phyloP scores from a whole-genome alignment of 2,113 vertebrate species.

The Protobothrops flavoviridis region DNA sequence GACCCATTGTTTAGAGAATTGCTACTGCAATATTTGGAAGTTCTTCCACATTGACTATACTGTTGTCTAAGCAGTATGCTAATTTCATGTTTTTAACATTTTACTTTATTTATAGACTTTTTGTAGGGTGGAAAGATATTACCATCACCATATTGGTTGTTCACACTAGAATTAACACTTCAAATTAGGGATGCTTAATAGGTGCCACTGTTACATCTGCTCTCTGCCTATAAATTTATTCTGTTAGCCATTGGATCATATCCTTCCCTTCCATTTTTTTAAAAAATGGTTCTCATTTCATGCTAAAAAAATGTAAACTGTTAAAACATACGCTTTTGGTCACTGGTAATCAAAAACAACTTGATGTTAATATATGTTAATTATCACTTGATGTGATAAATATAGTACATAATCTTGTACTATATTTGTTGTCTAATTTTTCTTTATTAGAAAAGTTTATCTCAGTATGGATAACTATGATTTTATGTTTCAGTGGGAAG shows the following conservation, averaged over 20 bases:
- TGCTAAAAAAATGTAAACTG: not conserved
- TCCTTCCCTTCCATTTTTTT: not conserved
- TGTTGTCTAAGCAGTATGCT: not conserved
- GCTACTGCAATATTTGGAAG: not conserved
- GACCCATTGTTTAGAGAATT: not conserved
- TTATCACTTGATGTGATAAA: no score
- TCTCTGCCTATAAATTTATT: not conserved
- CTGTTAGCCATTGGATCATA: not conserved
- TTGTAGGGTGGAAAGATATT: not conserved
- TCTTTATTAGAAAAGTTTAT: not conserved
- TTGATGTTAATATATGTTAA: not conserved
- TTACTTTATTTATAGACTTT: not conserved
- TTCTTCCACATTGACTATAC: not conserved
- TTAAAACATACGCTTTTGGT: not conserved
- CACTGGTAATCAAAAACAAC: not conserved
- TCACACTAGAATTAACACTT: not conserved
- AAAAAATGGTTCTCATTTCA: not conserved
- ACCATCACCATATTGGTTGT: not conserved
- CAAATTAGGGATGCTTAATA: not conserved
- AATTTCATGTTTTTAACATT: not conserved
- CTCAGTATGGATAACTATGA: slow-evolving; percentile 57
- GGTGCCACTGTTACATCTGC: not conserved
- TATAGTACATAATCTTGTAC: not conserved
- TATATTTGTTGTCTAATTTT: not conserved
- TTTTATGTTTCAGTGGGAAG: slow-evolving; percentile 91